Base-by-base conservation (phyloP, 2,797 vertebrate genomes). In the Pseudocheirus occidentalis region DNA sequence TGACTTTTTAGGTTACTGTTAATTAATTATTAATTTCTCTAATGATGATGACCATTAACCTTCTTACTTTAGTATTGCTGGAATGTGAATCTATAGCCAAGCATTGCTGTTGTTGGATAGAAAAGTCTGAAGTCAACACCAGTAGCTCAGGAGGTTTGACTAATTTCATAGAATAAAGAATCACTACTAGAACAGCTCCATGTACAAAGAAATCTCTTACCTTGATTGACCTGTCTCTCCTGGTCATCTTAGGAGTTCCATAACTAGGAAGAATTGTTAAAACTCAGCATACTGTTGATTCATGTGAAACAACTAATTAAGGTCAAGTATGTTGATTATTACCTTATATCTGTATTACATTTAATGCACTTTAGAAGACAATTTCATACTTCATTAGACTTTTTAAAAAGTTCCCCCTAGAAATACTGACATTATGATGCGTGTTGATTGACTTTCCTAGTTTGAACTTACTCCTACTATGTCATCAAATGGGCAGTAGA, bases 251-350 rank as follows among this genome's bases (percentile, higher is more conserved):
- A 81, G 40, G 40, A 1, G 46, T 81, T 81, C 21, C 40, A 81
- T 46, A 81, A 7, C 73, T 81, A 81, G n/a, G 73, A 81, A 46
- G n/a, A 81, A 81, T 81, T 81, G 40, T 46, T 81, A 81, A 81
- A 81, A 81, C n/a, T 81, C 73, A 81, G 73, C 73, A 81, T 81
- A 81, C 0, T 81, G 73, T 62, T 62, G 91, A 92, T 92, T 92
- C 91, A 57, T 5, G 55, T 24, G 57, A 31, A 90, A 90, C 31
- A 55, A 55, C 90, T 90, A 90, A 90, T 90, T 54, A 18, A 90
- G 89, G 89, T 90, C 90, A 90, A 90, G 90, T 90, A 54, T 90
- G 90, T 90, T 90, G 50, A 29, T 90, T 90, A 90, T 54, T 52
- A 54, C 27, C 11, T 31, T 29, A 54, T 90, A 90, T 11, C 90